Evolutionary conservation across 2,113 vertebrate species (phyloP).

Genomic region (Ornithorhynchus anatinus): DNA sequence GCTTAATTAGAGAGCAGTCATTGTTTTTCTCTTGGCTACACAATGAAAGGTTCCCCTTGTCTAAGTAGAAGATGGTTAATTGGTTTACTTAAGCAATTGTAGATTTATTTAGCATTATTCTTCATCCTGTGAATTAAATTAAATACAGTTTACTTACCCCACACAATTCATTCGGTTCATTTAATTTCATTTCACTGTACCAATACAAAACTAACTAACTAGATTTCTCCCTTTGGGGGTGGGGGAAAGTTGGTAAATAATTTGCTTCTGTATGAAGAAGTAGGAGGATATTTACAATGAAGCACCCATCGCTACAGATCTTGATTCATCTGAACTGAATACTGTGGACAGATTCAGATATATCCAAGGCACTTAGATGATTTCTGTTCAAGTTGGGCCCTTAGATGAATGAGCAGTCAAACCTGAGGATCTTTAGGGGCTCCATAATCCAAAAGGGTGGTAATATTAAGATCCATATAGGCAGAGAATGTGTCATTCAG

Average conservation of each 20-base stretch:
- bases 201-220: slow-evolving; percentile 54
- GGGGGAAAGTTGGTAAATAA: slow-evolving; percentile 62
- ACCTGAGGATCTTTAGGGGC: not conserved
- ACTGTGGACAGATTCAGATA: slow-evolving; percentile 52
- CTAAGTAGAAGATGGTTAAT: slow-evolving; percentile 68
- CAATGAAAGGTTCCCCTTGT: slow-evolving; percentile 46
- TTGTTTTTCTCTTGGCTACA: slow-evolving; percentile 40
- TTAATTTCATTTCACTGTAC: slow-evolving; percentile 64
- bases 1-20: slow-evolving; percentile 51
- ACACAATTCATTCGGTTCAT: slow-evolving; percentile 59
- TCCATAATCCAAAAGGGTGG: not conserved
- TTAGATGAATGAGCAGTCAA: slow-evolving; percentile 8
- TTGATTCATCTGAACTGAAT: slow-evolving; percentile 58
- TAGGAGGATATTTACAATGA: slow-evolving; percentile 67
- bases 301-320: slow-evolving; percentile 58
- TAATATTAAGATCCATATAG: no score
- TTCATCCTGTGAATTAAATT: slow-evolving; percentile 53
- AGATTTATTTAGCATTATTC: slow-evolving; percentile 59
- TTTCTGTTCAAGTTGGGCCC: slow-evolving; percentile 5
- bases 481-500: no score
- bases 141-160: slow-evolving; percentile 63
- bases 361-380: slow-evolving; percentile 27
- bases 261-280: slow-evolving; percentile 67
- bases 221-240: slow-evolving; percentile 56
- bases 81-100: slow-evolving; percentile 70